Conservation (phyloP, 1,140 invertebrate genomes). For the Drosophila ercepeae region DNA sequence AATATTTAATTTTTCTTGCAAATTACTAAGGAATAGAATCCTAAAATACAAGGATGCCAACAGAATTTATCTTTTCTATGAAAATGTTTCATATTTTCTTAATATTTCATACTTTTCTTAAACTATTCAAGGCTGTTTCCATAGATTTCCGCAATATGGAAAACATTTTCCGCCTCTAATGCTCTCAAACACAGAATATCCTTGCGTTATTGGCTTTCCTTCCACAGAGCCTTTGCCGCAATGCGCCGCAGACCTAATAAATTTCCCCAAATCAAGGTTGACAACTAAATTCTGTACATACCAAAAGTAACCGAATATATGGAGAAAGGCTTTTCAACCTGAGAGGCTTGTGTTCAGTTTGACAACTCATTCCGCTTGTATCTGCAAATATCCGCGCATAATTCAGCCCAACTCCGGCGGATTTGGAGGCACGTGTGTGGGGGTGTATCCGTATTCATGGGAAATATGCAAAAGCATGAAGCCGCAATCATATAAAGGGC, state of each 20-base stretch:
- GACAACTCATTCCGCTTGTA: constrained; percentile 51
- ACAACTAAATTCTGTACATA: constrained; percentile 42
- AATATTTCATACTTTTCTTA: no score
- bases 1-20: no score
- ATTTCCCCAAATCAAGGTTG: constrained; percentile 26
- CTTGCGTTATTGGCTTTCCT: neutral
- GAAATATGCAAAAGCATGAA: constrained; percentile 64
- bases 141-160: neutral
- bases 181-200: neutral
- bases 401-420: constrained; percentile 20
- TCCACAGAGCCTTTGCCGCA: neutral
- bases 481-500: constrained; percentile 53
- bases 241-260: constrained; percentile 1
- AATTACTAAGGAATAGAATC: no score
- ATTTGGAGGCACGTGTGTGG: neutral
- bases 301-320: constrained; percentile 14
- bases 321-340: constrained; percentile 29
- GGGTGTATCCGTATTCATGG: constrained; percentile 46
- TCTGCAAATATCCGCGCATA: constrained; percentile 47
- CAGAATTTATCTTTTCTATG: no score
- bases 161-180: neutral
- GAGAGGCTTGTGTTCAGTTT: constrained; percentile 11
- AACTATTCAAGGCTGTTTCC: no score
- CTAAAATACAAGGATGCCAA: no score
- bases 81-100: no score